Percentiles rank a stretch among this genome's conserved stretches.
These are phyloP conservation scores for Drosophila nigricruria DNA, from an alignment of 2,888 invertebrate species.

Conservation along the genomic window DNA sequence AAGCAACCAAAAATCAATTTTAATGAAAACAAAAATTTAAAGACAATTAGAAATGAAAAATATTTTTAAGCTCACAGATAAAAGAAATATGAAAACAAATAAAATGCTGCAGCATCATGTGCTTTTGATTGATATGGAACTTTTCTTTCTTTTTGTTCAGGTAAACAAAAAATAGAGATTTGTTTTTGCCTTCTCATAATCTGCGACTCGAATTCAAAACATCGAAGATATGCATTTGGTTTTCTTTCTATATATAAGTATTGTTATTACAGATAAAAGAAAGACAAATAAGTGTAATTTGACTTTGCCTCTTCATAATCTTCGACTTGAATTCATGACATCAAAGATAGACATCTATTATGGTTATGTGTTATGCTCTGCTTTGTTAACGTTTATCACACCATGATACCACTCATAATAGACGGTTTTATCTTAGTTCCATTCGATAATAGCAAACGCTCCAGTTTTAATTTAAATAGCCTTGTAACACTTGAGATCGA, in stretches of 20 bases:
- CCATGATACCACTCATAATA: too few species aligned
- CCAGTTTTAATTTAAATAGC: not conserved
- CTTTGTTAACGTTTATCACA: conserved; percentile 1
- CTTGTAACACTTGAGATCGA: conserved; percentile 11
- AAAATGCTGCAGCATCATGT: not conserved
- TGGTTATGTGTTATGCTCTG: not conserved
- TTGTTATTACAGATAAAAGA: not conserved
- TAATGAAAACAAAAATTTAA: too few species aligned
- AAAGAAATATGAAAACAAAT: too few species aligned
- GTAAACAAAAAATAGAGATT: not conserved
- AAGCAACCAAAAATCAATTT: too few species aligned
- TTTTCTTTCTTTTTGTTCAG: not conserved
- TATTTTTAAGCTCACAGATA: too few species aligned
- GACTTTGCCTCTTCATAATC: not conserved
- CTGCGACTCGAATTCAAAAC: not conserved
- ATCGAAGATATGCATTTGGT: not conserved
- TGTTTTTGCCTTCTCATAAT: not conserved
- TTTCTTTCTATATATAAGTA: not conserved
- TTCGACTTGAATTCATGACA: not conserved
- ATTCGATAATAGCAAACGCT: not conserved
- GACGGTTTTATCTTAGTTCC: not conserved
- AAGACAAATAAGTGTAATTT: too few species aligned
- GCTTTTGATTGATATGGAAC: too few species aligned
- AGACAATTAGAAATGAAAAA: too few species aligned
- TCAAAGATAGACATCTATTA: not conserved